Percentiles rank a stretch among this genome's conserved stretches.
Evolutionary conservation across 2,888 invertebrate species (phyloP).

Genomic region (Drosophila eohydei): DNA sequence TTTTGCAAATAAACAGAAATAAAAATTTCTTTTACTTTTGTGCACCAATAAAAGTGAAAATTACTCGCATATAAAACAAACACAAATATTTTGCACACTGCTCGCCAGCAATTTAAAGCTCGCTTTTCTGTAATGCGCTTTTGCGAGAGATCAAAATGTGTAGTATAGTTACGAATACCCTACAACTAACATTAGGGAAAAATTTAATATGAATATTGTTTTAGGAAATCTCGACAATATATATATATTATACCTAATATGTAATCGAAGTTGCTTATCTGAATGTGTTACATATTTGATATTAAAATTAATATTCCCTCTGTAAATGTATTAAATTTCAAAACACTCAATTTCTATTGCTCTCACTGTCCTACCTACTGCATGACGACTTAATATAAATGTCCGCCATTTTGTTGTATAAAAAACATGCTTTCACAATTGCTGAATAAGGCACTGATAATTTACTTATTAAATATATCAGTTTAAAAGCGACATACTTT

Average conservation of each 20-base stretch:
- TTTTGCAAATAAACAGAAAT: constrained; percentile 37
- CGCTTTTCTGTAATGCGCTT: constrained; percentile 16
- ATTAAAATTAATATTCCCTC: neutral
- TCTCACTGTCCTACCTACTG: neutral
- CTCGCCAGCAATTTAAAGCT: constrained; percentile 14
- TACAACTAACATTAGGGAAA: neutral
- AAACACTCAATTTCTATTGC: neutral
- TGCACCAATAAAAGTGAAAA: constrained; percentile 67
- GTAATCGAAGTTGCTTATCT: neutral
- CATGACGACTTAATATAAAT: neutral
- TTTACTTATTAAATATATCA: too few relatives aligned
- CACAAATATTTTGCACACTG: constrained; percentile 20
- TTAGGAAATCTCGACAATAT: neutral
- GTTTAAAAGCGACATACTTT: too few relatives aligned
- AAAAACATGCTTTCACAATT: neutral
- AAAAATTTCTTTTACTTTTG: constrained; percentile 39
- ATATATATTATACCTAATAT: neutral
- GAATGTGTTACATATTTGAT: neutral
- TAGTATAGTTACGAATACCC: constrained; percentile 3
- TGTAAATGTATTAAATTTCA: neutral
- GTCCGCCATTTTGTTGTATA: neutral
- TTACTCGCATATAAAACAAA: constrained; percentile 45
- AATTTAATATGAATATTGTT: neutral
- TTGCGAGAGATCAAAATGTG: neutral
- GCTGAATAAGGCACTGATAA: neutral